Evolutionary conservation across 2,797 vertebrate genomes (phyloP).

Genomic region (Acomys russatus): DNA sequence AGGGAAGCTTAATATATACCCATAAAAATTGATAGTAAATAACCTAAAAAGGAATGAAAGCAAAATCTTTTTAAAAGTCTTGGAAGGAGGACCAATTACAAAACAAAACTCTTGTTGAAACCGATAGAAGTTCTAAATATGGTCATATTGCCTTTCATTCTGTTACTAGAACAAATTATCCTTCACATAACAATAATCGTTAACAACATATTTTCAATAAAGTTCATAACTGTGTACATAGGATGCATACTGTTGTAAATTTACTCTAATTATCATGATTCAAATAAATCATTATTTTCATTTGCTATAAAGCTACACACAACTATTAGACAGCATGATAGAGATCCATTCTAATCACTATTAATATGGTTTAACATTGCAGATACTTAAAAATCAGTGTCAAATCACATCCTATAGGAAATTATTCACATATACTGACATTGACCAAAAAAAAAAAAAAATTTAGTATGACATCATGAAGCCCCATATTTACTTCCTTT

Average conservation of each 20-base stretch:
- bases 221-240: not conserved
- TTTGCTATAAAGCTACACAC: conserved; percentile 2
- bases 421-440: conserved; percentile 45
- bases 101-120: conserved; percentile 23
- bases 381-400: conserved; percentile 2
- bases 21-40: not conserved
- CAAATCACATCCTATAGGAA: not conserved
- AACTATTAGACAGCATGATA: not conserved
- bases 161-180: not conserved
- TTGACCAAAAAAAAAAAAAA: conserved; percentile 25
- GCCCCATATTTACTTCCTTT: not conserved
- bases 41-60: not conserved
- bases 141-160: not conserved
- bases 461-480: conserved; percentile 55
- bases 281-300: not conserved
- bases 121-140: not conserved
- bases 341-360: not conserved
- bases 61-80: not conserved
- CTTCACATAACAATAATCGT: not conserved
- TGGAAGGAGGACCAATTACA: not conserved
- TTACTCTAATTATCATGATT: not conserved
- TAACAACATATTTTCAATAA: conserved; percentile 7
- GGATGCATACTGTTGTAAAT: not conserved
- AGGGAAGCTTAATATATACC: not conserved
- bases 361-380: not conserved